Base-by-base conservation (phyloP, 2,888 invertebrate species). In the Aphidius colemani region DNA sequence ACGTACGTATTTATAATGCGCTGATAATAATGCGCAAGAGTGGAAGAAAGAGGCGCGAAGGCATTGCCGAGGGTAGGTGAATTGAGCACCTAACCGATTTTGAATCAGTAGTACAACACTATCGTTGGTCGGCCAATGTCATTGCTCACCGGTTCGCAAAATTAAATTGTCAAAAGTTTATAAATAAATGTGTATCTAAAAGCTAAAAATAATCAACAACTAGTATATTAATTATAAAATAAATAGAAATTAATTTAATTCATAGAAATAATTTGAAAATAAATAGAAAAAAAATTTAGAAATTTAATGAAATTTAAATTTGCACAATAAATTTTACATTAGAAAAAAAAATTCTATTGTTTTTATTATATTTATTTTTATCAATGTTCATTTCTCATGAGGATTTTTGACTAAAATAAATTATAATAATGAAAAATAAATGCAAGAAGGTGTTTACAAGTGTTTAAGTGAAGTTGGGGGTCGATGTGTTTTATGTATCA, bases 91-190 rank as follows among this genome's bases (percentile, higher is more conserved):
- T 68, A 68, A 63, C 61, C 70, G 64, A 69, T 64, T 59, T 63
- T 58, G 61, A 53, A 40, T 55, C 66, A 46, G 53, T 63, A 58
- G 61, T 65, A 46, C 49, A 10, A 30, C 53, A 8, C 55, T 13
- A 30, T 56, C 3, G 8, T 13, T 45, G 56, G 56, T 56, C 49
- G 49, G 43, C 41, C 46, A 70, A 69, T 74, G 72, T 75, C 79
- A 79, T 78, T 79, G 76, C 78, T 79, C 78, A 78, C 77, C 74
- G 73, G 73, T 74, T 74, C 77, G 75, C 73, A 78, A 76, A 72
- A 72, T 71, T 74, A 75, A 70, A 69, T 75, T 75, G 60, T 69
- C 60, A 65, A 59, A 53, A 55, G 63, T 66, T 66, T 18, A 18
- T 18, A 39, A 57, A 44, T n/a, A 44, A 40, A 45, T 49, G 18